phyloP scores from a whole-genome alignment of 1,140 invertebrate species.

The Zaprionus ornatus region DNA sequence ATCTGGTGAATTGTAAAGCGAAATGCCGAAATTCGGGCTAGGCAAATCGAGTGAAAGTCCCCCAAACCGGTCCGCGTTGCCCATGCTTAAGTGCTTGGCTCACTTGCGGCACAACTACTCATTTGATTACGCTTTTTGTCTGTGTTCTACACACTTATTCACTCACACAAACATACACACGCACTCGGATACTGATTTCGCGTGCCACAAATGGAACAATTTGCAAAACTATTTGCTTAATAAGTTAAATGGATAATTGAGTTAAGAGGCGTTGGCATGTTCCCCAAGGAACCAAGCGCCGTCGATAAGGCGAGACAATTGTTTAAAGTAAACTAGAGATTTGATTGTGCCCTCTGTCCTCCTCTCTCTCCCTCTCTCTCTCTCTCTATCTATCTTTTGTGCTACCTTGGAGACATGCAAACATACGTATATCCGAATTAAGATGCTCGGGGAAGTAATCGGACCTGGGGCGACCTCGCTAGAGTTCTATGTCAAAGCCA shows the following conservation, averaged over 20 bases:
- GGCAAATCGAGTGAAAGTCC: conserved; percentile 44
- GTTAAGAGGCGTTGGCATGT: conserved; percentile 65
- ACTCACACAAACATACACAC: not conserved
- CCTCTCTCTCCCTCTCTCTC: not conserved
- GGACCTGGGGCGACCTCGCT: conserved; percentile 40
- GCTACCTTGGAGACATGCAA: not conserved
- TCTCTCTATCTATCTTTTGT: not conserved
- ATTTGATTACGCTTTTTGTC: conserved; percentile 55
- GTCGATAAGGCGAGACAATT: conserved; percentile 42
- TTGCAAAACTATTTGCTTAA: conserved; percentile 72
- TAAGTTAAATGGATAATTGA: conserved; percentile 80
- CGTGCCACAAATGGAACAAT: conserved; percentile 66
- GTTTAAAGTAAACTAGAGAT: conserved; percentile 3
- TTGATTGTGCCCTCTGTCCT: not conserved
- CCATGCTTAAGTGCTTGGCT: conserved; percentile 8
- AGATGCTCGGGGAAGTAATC: conserved; percentile 32
- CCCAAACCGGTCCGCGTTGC: conserved; percentile 32
- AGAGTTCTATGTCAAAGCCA: conserved; percentile 72
- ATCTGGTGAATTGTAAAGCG: not conserved
- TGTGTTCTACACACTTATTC: not conserved
- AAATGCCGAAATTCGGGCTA: conserved; percentile 47
- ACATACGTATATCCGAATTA: conserved; percentile 61
- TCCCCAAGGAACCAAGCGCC: conserved; percentile 15
- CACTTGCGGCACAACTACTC: conserved; percentile 53
- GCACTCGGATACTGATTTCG: conserved; percentile 41